phyloP scores from a whole-genome alignment of 2,888 invertebrate species.

The Torymus tubicola region DNA sequence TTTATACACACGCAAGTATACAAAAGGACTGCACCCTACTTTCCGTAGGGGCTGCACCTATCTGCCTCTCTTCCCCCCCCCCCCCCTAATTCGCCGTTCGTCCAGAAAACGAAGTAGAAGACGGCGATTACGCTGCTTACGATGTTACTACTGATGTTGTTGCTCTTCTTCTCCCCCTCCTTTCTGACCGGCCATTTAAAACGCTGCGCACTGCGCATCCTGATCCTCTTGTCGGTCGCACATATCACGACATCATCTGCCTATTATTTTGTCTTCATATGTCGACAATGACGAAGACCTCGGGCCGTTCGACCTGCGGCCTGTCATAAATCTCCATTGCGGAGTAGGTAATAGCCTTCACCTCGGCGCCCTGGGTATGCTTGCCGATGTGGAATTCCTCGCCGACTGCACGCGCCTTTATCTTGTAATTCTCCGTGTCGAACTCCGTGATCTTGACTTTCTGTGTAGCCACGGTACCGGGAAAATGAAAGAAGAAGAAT shows the following conservation, averaged over 20 bases:
- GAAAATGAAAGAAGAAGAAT: slow-evolving; percentile 67
- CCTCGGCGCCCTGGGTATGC: slow-evolving; percentile 98
- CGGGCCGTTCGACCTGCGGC: slow-evolving; percentile 84
- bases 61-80: neutral
- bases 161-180: neutral
- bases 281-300: slow-evolving; percentile 98
- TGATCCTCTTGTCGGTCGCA: too few species aligned
- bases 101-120: neutral
- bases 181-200: slow-evolving; percentile 31
- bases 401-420: slow-evolving; percentile 87
- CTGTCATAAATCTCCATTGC: slow-evolving; percentile 95
- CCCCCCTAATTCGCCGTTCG: neutral
- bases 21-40: slow-evolving; percentile 71
- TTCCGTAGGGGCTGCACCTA: slow-evolving; percentile 27
- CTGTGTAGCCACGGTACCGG: slow-evolving; percentile 72
- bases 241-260: too few species aligned
- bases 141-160: neutral
- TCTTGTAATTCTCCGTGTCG: slow-evolving; percentile 87
- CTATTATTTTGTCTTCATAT: slow-evolving; percentile 80
- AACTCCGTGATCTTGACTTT: slow-evolving; percentile 93
- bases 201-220: neutral
- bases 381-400: slow-evolving; percentile 95
- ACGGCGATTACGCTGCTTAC: too few species aligned
- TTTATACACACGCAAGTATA: slow-evolving; percentile 63
- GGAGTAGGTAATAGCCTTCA: slow-evolving; percentile 99